These are phyloP conservation scores for Bimastos eiseni DNA, from an alignment of 2,888 invertebrate species.

Conservation along the genomic window DNA sequence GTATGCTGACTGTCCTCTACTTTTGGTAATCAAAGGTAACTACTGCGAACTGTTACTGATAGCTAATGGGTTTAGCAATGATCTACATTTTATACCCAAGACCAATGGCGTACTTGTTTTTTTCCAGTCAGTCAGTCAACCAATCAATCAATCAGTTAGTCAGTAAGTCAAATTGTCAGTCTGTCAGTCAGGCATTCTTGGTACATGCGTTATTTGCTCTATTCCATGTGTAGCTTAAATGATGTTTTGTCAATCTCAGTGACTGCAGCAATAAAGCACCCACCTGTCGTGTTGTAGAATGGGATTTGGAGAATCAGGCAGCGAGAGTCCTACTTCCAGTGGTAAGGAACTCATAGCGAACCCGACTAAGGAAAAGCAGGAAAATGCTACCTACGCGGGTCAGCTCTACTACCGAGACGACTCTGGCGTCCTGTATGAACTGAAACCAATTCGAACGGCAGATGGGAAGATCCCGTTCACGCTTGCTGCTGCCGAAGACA, in stretches of 20 bases:
- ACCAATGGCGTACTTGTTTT: no score
- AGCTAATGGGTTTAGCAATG: background rate
- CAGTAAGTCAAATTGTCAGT: background rate
- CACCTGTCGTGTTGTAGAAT: background rate
- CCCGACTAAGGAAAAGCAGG: background rate
- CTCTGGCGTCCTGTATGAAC: background rate
- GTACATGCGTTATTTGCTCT: background rate
- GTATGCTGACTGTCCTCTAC: no score
- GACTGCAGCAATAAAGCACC: background rate
- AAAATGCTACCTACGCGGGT: background rate
- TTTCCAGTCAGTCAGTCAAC: background rate
- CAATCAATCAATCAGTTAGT: background rate
- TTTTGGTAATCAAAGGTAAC: no score
- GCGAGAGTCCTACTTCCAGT: background rate
- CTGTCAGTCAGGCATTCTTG: background rate
- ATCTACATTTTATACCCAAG: no score
- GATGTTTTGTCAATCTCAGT: no score
- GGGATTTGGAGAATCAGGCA: background rate
- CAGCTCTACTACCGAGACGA: constrained; percentile 8
- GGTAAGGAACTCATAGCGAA: background rate
- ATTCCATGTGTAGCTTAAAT: no score
- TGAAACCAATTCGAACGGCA: background rate
- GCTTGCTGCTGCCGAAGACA: background rate
- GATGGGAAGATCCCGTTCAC: background rate
- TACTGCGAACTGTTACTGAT: background rate